Evolutionary conservation across 53 echinoderm and acorn worm species (phyloP).

Genomic region (Arbacia lixula): DNA sequence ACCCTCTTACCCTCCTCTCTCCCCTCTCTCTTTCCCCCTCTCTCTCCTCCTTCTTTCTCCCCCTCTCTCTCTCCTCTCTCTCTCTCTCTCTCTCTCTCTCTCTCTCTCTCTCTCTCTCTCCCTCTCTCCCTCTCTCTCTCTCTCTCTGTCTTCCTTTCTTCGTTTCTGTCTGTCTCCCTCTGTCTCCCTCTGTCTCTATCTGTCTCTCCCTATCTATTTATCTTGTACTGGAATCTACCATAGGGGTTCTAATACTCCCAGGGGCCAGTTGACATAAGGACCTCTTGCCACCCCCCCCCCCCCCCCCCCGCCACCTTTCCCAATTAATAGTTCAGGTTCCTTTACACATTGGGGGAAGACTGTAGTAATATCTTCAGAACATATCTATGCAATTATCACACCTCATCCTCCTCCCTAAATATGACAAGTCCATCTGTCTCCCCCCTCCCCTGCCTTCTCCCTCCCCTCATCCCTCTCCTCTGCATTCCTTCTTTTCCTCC

Average conservation of each 20-base stretch:
- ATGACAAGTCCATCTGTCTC: too few species aligned
- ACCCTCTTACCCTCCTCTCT: neutral
- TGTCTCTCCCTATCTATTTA: too few species aligned
- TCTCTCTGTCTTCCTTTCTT: neutral
- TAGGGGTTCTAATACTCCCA: too few species aligned
- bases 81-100: neutral
- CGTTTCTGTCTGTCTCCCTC: neutral
- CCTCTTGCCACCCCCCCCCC: too few species aligned
- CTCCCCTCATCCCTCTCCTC: neutral
- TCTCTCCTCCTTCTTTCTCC: neutral
- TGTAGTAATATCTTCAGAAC: too few species aligned
- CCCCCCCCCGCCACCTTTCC: too few species aligned
- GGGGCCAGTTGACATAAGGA: too few species aligned
- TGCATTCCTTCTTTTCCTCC: neutral
- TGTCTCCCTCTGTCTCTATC: neutral
- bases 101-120: neutral
- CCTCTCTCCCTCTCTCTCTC: neutral
- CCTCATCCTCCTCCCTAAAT: too few species aligned
- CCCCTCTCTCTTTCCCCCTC: neutral
- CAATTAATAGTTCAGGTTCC: too few species aligned
- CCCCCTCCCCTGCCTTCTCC: neutral
- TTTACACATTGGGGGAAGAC: too few species aligned
- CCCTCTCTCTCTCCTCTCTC: neutral
- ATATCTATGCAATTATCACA: too few species aligned
- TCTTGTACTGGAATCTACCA: too few species aligned